Evolutionary conservation across 1,140 invertebrate species (phyloP), one percentile per base, ranked within the genome.

Genomic region (Bombyx mori): DNA sequence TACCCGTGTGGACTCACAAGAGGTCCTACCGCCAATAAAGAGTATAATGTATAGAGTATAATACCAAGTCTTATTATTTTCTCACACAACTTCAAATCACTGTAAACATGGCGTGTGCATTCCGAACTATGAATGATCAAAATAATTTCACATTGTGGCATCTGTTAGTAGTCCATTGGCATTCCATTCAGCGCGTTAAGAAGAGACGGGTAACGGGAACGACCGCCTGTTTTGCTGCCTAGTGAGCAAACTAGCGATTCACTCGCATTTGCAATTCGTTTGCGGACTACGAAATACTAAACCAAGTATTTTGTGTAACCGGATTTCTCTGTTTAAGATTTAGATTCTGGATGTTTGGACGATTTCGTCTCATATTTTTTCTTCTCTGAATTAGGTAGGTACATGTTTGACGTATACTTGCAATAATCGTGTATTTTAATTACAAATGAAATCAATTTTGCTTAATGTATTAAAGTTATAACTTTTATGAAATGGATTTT

Each of bases 201-300:
- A 43, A 53, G 42, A 54, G 52, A 44, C 26, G 52, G 52, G 52
- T 7, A 46, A 69, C 43, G 52, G 52, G 35, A 26, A 12, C 52
- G 52, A 52, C 12, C 42, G 52, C 58, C 62, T 78, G 70, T 79
- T 81, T 79, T 73, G 69, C 69, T 60, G 70, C 71, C 64, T 66
- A 71, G 68, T 77, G 74, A 78, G 68, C 73, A 77, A 80, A 79
- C 76, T 69, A 66, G 69, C 70, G 68, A 62, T 66, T 66, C 58
- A 54, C 65, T 70, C 64, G 76, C 74, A 82, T 82, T 82, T 82
- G 74, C 74, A 73, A 76, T 79, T 83, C 74, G 75, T 80, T 82
- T 82, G 73, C 66, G 68, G 74, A 80, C 77, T 79, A 73, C 75
- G 66, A 73, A 83, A 77, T 80, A 77, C 63, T 76, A 65, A 56